A percentile compares a stretch with the other conserved stretches of the same genome.
phyloP scores from a whole-genome alignment of 2,888 invertebrate species.

The Heliconius ethilla region DNA sequence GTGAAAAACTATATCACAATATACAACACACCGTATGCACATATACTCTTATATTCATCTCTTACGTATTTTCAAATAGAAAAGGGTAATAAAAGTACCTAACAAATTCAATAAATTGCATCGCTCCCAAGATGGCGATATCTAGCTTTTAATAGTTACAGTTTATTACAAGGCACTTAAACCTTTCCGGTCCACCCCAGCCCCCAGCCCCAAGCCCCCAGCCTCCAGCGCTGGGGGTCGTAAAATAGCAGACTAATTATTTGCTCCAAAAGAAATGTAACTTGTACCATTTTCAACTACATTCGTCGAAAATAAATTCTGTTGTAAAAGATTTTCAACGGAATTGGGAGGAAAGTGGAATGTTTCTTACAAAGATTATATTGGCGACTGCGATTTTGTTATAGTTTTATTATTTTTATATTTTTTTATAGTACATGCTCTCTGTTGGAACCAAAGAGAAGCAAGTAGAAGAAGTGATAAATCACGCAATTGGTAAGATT shows the following conservation, averaged over 20 bases:
- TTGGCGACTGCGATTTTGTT: background rate
- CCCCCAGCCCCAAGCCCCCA: too few species aligned
- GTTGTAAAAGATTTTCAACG: conserved; percentile 8
- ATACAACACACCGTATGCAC: background rate
- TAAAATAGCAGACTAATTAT: conserved; percentile 30
- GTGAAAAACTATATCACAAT: background rate
- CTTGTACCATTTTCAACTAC: conserved; percentile 8
- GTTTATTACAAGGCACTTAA: conserved; percentile 44
- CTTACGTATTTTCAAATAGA: conserved; percentile 20
- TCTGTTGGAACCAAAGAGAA: too few species aligned
- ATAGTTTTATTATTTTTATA: too few species aligned
- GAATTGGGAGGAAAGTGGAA: background rate
- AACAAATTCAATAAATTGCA: conserved; percentile 41
- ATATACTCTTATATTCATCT: background rate
- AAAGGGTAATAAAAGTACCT: conserved; percentile 26
- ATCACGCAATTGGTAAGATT: too few species aligned
- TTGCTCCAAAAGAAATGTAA: conserved; percentile 25
- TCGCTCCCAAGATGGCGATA: conserved; percentile 38
- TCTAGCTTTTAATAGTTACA: conserved; percentile 44
- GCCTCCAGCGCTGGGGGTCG: conserved; percentile 26
- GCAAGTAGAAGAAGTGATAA: too few species aligned
- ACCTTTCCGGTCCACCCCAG: conserved; percentile 35
- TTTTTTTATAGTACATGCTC: too few species aligned
- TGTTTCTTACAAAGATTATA: background rate
- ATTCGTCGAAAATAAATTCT: conserved; percentile 14